Conservation (phyloP, 2,888 invertebrate genomes). For the Liposcelis brunnea region DNA sequence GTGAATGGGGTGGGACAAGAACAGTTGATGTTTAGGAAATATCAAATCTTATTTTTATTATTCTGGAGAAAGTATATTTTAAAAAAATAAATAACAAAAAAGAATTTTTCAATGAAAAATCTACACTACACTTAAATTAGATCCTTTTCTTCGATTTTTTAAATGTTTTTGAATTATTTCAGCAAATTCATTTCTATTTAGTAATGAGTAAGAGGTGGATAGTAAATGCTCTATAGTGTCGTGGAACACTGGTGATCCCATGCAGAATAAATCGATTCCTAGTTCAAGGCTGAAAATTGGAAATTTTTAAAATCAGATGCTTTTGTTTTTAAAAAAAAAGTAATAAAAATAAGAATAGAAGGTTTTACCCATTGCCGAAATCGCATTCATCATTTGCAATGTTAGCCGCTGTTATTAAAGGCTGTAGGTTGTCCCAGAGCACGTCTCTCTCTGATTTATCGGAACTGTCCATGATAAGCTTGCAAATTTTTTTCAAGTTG, state of each 20-base stretch:
- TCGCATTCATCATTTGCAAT: slow-evolving; percentile 91
- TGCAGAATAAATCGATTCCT: slow-evolving; percentile 70
- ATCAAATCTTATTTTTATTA: too few relatives aligned
- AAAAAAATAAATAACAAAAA: too few relatives aligned
- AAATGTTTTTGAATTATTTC: slow-evolving; percentile 62
- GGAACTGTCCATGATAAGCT: slow-evolving; percentile 41
- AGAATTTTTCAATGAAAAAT: not conserved
- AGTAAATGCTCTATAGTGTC: slow-evolving; percentile 44
- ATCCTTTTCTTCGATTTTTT: slow-evolving; percentile 43
- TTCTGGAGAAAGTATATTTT: too few relatives aligned
- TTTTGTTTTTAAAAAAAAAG: slow-evolving; percentile 1
- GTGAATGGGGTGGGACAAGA: slow-evolving; percentile 41
- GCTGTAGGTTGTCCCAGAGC: slow-evolving; percentile 53
- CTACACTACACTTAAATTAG: slow-evolving; percentile 15
- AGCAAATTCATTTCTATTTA: slow-evolving; percentile 52
- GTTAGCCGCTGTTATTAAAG: slow-evolving; percentile 63
- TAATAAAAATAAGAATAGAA: not conserved
- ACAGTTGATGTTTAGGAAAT: slow-evolving; percentile 13
- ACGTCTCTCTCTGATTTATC: slow-evolving; percentile 38
- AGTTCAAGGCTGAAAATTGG: slow-evolving; percentile 68
- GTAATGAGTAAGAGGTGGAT: slow-evolving; percentile 54
- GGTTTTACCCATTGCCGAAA: slow-evolving; percentile 44
- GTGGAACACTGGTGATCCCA: slow-evolving; percentile 51
- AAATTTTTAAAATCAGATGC: too few relatives aligned
- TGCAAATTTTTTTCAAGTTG: slow-evolving; percentile 48